These are phyloP conservation scores for Geophilus truncorum DNA, from an alignment of 2,888 invertebrate genomes.

Conservation along the genomic window DNA sequence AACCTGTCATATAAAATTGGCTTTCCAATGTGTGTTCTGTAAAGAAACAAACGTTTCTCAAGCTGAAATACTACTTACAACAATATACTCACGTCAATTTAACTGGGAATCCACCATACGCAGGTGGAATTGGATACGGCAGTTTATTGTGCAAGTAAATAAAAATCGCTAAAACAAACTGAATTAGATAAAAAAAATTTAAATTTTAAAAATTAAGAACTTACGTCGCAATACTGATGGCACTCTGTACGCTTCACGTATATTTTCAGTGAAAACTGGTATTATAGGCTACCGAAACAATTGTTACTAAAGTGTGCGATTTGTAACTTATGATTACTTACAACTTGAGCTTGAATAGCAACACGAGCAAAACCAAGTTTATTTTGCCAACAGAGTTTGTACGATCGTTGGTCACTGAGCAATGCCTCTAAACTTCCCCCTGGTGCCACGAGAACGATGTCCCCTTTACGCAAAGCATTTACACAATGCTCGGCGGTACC, in stretches of 20 bases:
- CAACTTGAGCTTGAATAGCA: not conserved
- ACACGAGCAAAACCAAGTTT: not conserved
- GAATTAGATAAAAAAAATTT: not conserved
- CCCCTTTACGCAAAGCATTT: not conserved
- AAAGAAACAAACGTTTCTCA: not conserved
- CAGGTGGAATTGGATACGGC: not conserved
- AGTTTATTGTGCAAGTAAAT: not conserved
- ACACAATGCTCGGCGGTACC: not conserved
- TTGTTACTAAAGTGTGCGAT: too few relatives aligned
- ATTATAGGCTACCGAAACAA: not conserved
- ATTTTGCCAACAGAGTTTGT: not conserved
- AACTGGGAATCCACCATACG: not conserved
- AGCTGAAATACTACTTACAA: too few relatives aligned
- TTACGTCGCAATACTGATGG: not conserved
- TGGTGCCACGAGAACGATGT: not conserved
- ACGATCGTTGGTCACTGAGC: not conserved
- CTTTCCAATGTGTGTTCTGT: not conserved
- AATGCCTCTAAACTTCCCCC: not conserved
- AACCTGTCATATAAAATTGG: not conserved
- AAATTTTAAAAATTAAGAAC: not conserved
- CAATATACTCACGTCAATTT: not conserved
- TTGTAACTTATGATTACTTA: not conserved
- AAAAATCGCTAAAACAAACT: not conserved
- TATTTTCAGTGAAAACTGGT: not conserved
- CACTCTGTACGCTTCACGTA: not conserved